Evolutionary conservation across 2,113 vertebrate genomes (phyloP).

Genomic region (Pontoporia blainvillei): DNA sequence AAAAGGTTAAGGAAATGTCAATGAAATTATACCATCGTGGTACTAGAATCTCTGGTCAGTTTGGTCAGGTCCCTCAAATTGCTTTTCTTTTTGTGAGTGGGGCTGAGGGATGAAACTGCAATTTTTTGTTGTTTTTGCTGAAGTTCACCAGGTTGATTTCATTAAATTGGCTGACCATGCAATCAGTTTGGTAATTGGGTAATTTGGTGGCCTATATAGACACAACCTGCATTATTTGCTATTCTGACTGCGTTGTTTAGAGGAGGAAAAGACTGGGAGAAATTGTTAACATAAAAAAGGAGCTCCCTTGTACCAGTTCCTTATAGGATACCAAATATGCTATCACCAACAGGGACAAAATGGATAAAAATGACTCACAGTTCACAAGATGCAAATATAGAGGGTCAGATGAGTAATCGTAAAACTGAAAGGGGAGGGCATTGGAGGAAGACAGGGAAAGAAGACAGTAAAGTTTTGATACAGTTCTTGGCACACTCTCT

Average conservation of each 20-base stretch:
- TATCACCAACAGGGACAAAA: slow-evolving; percentile 27
- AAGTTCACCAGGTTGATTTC: not conserved
- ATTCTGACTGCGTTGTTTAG: not conserved
- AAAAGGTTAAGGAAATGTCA: not conserved
- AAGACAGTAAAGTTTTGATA: slow-evolving; percentile 49
- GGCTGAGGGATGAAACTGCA: not conserved
- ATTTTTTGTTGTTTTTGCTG: not conserved
- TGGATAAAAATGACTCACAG: slow-evolving; percentile 31
- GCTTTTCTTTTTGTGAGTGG: not conserved
- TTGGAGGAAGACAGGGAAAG: not conserved
- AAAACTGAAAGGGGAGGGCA: slow-evolving; percentile 7
- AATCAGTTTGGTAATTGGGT: not conserved
- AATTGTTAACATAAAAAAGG: slow-evolving; percentile 32
- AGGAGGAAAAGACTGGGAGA: not conserved
- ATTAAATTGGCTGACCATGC: not conserved
- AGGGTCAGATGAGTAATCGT: slow-evolving; percentile 49
- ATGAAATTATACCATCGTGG: not conserved
- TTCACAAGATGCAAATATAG: slow-evolving; percentile 42
- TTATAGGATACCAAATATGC: slow-evolving; percentile 30
- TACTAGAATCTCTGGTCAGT: not conserved
- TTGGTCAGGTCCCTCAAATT: not conserved
- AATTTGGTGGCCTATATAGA: not conserved
- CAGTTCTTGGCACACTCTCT: slow-evolving; percentile 31
- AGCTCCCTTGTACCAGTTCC: not conserved
- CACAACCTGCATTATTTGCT: not conserved